These are phyloP conservation scores for Nettapus auritus DNA, from an alignment of 2,113 vertebrate genomes.

Conservation along the genomic window DNA sequence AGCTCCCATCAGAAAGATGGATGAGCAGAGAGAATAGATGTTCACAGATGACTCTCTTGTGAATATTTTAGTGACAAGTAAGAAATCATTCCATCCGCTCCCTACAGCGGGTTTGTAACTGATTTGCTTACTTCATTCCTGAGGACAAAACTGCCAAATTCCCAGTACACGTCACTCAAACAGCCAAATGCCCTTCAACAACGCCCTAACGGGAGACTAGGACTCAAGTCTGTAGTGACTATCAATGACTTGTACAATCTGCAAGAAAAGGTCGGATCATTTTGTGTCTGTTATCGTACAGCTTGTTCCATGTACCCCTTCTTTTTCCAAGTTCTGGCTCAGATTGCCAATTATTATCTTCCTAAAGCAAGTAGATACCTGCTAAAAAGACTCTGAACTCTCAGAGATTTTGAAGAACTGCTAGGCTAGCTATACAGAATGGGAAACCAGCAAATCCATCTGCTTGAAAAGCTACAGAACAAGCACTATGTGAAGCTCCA, in stretches of 20 bases:
- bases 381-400: not conserved
- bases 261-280: not conserved
- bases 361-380: not conserved
- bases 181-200: not conserved
- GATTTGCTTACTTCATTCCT: not conserved
- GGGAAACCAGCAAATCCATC: not conserved
- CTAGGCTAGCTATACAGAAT: not conserved
- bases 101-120: not conserved
- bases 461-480: not conserved
- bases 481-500: not conserved
- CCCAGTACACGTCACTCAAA: no score
- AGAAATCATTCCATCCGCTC: not conserved
- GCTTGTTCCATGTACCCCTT: not conserved
- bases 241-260: not conserved
- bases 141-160: not conserved
- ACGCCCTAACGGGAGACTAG: not conserved
- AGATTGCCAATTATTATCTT: not conserved
- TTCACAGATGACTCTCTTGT: not conserved
- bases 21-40: not conserved
- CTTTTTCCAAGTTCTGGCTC: not conserved
- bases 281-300: not conserved
- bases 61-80: not conserved
- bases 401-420: not conserved
- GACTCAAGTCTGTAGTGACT: not conserved
- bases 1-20: not conserved